These are phyloP conservation scores for Acipenser transmontanus DNA, from an alignment of 2,797 vertebrate species.

Conservation along the genomic window DNA sequence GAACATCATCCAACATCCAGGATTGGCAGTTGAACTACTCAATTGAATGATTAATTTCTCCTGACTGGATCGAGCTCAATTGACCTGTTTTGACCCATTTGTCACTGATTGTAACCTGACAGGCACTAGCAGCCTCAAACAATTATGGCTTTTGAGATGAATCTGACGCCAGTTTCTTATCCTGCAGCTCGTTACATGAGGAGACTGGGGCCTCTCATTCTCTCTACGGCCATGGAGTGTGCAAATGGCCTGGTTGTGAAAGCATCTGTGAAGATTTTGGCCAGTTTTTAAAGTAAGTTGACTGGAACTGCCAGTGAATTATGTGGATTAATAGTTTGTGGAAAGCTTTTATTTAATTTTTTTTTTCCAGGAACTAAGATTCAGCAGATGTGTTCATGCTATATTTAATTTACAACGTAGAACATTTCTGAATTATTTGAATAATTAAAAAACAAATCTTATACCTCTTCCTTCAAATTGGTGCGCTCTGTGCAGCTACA, in stretches of 20 bases:
- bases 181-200: constrained; percentile 87
- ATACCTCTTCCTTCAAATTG: too few relatives aligned
- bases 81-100: constrained; percentile 72
- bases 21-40: constrained; percentile 65
- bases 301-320: too few relatives aligned
- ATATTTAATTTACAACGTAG: too few relatives aligned
- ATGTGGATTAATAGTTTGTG: background rate
- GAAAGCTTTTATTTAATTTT: background rate
- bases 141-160: constrained; percentile 63
- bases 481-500: background rate
- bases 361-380: background rate
- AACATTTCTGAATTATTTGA: too few relatives aligned
- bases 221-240: constrained; percentile 95
- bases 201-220: constrained; percentile 90
- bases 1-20: constrained; percentile 55
- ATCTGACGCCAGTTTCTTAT: constrained; percentile 58
- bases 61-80: constrained; percentile 67
- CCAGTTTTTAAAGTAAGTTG: constrained; percentile 97
- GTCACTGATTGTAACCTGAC: constrained; percentile 71
- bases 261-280: constrained; percentile 97
- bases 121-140: constrained; percentile 61
- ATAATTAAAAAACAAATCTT: too few relatives aligned
- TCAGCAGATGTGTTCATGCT: too few relatives aligned
- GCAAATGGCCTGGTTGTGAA: constrained; percentile 98
- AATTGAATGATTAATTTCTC: constrained; percentile 72